phyloP scores from a whole-genome alignment of 2,888 invertebrate genomes.

The Dyspetes luteomarginatus region DNA sequence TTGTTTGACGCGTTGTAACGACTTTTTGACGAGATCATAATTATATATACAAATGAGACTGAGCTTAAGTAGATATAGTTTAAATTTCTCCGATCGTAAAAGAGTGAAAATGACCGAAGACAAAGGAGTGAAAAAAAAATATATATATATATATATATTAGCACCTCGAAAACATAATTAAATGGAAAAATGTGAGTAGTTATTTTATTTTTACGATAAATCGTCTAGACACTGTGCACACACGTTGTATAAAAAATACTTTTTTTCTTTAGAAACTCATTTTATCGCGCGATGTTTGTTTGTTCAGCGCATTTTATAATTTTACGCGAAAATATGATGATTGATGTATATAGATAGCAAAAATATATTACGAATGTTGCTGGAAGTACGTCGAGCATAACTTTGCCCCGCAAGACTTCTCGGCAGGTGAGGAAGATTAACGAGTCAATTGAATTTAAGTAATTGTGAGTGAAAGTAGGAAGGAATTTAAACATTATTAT shows the following conservation, averaged over 20 bases:
- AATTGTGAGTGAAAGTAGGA: constrained; percentile 60
- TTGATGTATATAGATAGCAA: background rate
- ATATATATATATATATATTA: background rate
- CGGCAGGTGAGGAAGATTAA: constrained; percentile 50
- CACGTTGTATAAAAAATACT: background rate
- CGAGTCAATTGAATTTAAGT: constrained; percentile 53
- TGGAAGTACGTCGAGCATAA: constrained; percentile 7
- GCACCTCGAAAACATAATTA: background rate
- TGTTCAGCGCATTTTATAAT: background rate
- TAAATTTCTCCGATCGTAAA: constrained; percentile 41
- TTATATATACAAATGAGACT: constrained; percentile 3
- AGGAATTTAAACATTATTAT: constrained; percentile 26
- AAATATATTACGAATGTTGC: constrained; percentile 10
- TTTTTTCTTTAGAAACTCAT: constrained; percentile 33
- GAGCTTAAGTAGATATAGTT: constrained; percentile 1
- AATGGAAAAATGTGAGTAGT: constrained; percentile 5
- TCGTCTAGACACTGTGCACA: background rate
- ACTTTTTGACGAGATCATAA: constrained; percentile 32
- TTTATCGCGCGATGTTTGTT: constrained; percentile 21
- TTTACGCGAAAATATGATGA: constrained; percentile 3
- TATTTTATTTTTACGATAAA: constrained; percentile 1
- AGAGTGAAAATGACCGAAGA: background rate
- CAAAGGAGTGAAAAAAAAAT: constrained; percentile 24
- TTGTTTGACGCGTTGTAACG: background rate
- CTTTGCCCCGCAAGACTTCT: background rate